Percentiles rank a stretch among this genome's conserved stretches.
phyloP scores from a whole-genome alignment of 2,888 invertebrate species.

The Drosophila phalerata region DNA sequence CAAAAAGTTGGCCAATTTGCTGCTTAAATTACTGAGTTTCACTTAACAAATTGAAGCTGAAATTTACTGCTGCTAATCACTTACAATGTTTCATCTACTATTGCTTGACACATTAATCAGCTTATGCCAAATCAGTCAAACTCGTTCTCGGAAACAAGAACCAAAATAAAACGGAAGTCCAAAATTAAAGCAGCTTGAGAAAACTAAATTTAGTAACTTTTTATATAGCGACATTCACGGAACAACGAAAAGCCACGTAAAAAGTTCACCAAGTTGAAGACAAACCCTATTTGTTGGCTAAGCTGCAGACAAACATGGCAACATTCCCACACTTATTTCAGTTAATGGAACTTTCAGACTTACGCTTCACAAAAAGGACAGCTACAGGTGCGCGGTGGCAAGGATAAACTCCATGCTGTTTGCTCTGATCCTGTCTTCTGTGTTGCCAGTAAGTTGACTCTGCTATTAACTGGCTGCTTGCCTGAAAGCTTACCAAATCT shows the following conservation, averaged over 20 bases:
- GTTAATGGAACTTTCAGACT: constrained; percentile 41
- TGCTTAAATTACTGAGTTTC: constrained; percentile 18
- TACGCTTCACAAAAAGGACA: constrained; percentile 13
- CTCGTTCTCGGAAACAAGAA: neutral
- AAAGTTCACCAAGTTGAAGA: constrained; percentile 23
- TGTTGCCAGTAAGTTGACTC: constrained; percentile 13
- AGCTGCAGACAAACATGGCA: constrained; percentile 16
- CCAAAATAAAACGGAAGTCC: neutral
- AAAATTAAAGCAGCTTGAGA: constrained; percentile 8
- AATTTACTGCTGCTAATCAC: constrained; percentile 49
- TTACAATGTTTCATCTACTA: constrained; percentile 17
- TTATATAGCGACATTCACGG: neutral
- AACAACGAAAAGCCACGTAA: constrained; percentile 20
- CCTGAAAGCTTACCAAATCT: constrained; percentile 16
- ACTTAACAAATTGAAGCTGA: constrained; percentile 23
- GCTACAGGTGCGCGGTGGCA: constrained; percentile 48
- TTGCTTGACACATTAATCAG: constrained; percentile 60
- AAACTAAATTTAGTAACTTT: constrained; percentile 20
- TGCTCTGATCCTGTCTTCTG: constrained; percentile 26
- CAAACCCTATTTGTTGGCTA: constrained; percentile 3
- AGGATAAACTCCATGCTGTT: constrained; percentile 23
- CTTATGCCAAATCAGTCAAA: constrained; percentile 65
- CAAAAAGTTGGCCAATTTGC: constrained; percentile 21
- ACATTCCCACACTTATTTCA: constrained; percentile 15
- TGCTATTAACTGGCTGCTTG: constrained; percentile 16